Base-by-base conservation (phyloP, 1,140 invertebrate species). In the Caenorhabditis tropicalis region DNA sequence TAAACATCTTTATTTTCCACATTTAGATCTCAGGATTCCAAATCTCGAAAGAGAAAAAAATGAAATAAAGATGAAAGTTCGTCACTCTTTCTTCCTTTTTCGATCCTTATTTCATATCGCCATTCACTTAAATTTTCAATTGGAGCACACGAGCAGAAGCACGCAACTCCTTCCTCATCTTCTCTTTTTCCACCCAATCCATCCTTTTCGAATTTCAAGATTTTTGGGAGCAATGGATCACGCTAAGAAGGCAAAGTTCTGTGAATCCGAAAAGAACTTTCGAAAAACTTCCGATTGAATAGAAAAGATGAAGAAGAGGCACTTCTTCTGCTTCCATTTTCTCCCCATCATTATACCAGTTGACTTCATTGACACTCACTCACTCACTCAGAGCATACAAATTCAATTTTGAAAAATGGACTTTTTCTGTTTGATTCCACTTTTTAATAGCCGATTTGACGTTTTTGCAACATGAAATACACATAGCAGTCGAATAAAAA, bases 111-210 rank as follows among this genome's bases (percentile, higher is more conserved):
- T 31, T 27, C 1, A 53, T 53, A 58, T 58, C 21, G 9, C 60
- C 60, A 70, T 70, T 70, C 29, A 70, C 60, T 70, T 70, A 70
- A 70, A 70, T 70, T 70, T 70, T 70, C 60, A 70, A 70, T 70
- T 70, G 60, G 60, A 70, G 29, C 31, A 70, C 60, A 39, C 29
- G 60, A 39, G 60, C 21, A 19, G 31, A 70, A 51, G 49, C 60
- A 70, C 60, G 60, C 60, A 70, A 70, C 60, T 33, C 31, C 60
- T 70, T 70, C 60, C 60, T 70, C 60, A 70, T 70, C 60, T 10
- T 70, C 60, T 70, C 33, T 36, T 33, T 70, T 70, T 33, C 29
- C 10, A 70, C 60, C n/a, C 60, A 70, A 70, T 70, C 31, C 29
- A 33, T 70, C n/a, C 24, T 12, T n/a, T 24, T 16, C 9, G 43